Conservation (phyloP, 2,113 vertebrate species). For the Paramormyrops kingsleyae region DNA sequence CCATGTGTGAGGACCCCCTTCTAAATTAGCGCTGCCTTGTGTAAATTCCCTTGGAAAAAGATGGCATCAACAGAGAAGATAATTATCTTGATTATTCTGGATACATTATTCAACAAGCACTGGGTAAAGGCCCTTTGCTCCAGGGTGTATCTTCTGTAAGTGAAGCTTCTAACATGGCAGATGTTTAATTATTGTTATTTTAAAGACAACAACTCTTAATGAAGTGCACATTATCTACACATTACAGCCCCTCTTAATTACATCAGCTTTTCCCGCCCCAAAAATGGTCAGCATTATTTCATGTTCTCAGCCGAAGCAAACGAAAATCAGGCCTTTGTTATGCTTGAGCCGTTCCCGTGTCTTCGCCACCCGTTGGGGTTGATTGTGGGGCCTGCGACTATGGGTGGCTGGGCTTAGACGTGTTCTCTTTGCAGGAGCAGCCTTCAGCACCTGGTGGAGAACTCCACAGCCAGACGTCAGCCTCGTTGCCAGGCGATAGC, state of each 20-base stretch:
- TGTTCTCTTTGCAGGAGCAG: neutral
- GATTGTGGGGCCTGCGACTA: neutral
- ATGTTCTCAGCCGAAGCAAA: neutral
- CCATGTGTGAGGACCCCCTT: conserved; percentile 45
- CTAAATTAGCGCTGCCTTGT: conserved; percentile 58
- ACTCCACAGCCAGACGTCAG: neutral
- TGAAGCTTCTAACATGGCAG: conserved; percentile 57
- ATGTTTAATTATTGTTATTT: conserved; percentile 65
- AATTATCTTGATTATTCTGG: conserved; percentile 65
- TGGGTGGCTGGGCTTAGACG: neutral
- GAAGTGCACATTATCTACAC: conserved; percentile 42
- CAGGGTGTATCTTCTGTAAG: conserved; percentile 49
- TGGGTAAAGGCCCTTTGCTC: conserved; percentile 47
- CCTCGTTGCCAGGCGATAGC: neutral
- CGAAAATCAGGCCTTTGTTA: neutral
- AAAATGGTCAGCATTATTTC: conserved; percentile 27
- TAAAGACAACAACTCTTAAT: conserved; percentile 44
- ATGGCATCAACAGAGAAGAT: conserved; percentile 53
- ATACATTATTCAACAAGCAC: conserved; percentile 48
- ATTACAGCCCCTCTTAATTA: conserved; percentile 31
- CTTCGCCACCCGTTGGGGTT: conserved; percentile 20
- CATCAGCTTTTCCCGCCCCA: conserved; percentile 20
- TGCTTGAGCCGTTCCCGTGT: neutral
- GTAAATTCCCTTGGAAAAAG: conserved; percentile 50
- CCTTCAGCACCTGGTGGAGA: neutral